phyloP scores from a whole-genome alignment of 2,888 invertebrate species.

The Pegoplata infirma region DNA sequence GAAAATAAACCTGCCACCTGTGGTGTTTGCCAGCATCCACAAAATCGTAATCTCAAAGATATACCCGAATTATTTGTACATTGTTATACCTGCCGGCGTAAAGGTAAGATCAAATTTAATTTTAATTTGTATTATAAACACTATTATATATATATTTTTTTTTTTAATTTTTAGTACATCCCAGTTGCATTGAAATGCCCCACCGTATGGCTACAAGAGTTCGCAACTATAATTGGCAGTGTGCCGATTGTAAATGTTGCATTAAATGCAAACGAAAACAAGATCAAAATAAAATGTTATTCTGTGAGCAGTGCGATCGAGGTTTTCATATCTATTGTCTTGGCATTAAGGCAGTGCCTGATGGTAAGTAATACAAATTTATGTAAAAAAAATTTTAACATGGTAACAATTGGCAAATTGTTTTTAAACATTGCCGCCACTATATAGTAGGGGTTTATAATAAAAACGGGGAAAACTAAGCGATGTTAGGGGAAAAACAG shows the following conservation, averaged over 20 bases:
- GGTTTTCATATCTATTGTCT: constrained; percentile 97
- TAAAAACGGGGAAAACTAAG: too few relatives aligned
- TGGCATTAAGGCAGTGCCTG: constrained; percentile 87
- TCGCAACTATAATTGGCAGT: constrained; percentile 94
- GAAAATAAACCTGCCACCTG: constrained; percentile 77
- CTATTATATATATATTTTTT: too few relatives aligned
- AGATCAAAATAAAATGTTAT: constrained; percentile 94
- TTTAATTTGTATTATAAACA: neutral
- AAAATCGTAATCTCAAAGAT: constrained; percentile 81
- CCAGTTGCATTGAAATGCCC: constrained; percentile 91
- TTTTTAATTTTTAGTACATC: constrained; percentile 83
- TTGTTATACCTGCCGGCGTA: constrained; percentile 81
- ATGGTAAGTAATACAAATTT: constrained; percentile 82
- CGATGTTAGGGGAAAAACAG: too few relatives aligned
- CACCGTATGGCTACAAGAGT: constrained; percentile 90
- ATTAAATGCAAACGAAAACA: constrained; percentile 88
- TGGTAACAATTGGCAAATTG: too few relatives aligned
- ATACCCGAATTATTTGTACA: constrained; percentile 82
- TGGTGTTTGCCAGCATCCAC: constrained; percentile 80
- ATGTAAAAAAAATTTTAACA: too few relatives aligned
- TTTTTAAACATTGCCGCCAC: too few relatives aligned
- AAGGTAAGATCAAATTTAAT: constrained; percentile 77
- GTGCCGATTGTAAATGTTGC: constrained; percentile 95
- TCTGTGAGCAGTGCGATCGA: constrained; percentile 95
- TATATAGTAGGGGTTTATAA: too few relatives aligned